These are phyloP conservation scores for Umimayanthus kanabou DNA, from an alignment of 92 coral and sea anemone species.

Conservation along the genomic window DNA sequence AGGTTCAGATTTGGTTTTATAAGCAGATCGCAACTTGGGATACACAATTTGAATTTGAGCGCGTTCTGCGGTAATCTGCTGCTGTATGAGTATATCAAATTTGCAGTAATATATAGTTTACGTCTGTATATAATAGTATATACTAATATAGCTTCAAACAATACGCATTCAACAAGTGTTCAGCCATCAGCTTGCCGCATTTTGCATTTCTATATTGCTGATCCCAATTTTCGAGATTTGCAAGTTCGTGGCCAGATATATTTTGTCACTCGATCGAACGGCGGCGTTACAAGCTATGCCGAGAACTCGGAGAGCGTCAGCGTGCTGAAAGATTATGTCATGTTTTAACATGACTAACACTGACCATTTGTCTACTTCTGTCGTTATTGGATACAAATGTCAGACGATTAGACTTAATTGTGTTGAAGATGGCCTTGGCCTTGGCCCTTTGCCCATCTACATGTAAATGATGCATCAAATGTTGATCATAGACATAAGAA, in stretches of 20 bases:
- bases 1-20: neutral
- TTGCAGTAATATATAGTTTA: neutral
- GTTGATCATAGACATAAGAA: too few species aligned
- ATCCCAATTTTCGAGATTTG: neutral
- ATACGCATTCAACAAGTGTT: slow-evolving; percentile 8
- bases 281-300: neutral
- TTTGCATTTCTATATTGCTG: neutral
- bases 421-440: too few species aligned
- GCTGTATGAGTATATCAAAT: neutral
- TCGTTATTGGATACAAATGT: too few species aligned
- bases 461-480: too few species aligned
- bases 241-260: too few species aligned
- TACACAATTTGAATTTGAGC: slow-evolving; percentile 6
- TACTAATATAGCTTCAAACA: too few species aligned
- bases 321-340: neutral
- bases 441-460: too few species aligned
- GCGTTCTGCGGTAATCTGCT: neutral
- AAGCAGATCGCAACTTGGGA: neutral
- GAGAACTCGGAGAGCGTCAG: neutral
- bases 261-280: neutral
- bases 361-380: too few species aligned
- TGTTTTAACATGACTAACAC: too few species aligned
- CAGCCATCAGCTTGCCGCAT: neutral
- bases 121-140: neutral
- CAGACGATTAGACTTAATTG: too few species aligned